phyloP scores from a whole-genome alignment of 2,113 vertebrate genomes.

The Rhizomys pruinosus region DNA sequence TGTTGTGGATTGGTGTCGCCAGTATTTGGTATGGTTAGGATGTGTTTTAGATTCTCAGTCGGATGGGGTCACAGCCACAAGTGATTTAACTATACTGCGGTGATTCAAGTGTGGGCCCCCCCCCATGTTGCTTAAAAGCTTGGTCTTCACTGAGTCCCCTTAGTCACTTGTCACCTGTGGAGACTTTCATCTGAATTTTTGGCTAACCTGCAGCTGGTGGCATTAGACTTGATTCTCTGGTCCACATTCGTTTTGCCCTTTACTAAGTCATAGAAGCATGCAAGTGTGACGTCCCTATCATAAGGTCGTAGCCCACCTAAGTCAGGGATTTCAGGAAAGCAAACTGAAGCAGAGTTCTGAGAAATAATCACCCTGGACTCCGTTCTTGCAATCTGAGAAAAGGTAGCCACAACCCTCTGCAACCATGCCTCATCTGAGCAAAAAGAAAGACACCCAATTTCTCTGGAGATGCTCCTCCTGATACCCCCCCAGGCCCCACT shows the following conservation, averaged over 20 bases:
- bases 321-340: too few relatives aligned
- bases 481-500: too few relatives aligned
- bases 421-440: too few relatives aligned
- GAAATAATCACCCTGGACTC: too few relatives aligned
- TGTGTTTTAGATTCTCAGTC: background rate
- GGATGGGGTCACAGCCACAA: background rate
- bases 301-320: too few relatives aligned
- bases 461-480: too few relatives aligned
- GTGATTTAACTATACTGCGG: background rate
- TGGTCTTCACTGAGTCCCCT: background rate
- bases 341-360: too few relatives aligned
- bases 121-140: background rate
- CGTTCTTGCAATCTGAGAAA: too few relatives aligned
- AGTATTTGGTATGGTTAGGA: background rate
- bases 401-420: too few relatives aligned
- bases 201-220: background rate
- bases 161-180: background rate
- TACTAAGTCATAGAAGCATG: background rate
- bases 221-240: background rate
- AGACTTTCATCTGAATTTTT: background rate
- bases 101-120: background rate
- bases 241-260: background rate
- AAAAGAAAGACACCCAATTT: too few relatives aligned
- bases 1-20: too few relatives aligned
- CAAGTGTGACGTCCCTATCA: too few relatives aligned